Conservation (phyloP, 2,113 vertebrate genomes). For the Pseudorectes ferrugineus region DNA sequence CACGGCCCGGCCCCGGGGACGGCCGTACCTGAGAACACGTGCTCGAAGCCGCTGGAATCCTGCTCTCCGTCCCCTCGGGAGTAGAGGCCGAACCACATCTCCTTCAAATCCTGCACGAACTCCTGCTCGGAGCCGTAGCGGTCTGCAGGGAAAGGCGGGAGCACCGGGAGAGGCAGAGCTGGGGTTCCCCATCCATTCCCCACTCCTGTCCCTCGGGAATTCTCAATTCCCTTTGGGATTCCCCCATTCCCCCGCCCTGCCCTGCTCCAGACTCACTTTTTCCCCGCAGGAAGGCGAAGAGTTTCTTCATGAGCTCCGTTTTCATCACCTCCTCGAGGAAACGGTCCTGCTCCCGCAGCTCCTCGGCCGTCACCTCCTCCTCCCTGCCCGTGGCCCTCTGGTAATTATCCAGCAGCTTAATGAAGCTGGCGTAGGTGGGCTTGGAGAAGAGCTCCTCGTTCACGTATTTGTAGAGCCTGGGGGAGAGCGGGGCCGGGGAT, state of each 20-base stretch:
- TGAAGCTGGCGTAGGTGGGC: constrained; percentile 84
- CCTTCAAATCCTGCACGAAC: constrained; percentile 81
- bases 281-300: constrained; percentile 78
- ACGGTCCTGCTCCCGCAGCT: constrained; percentile 81
- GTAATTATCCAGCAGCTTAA: constrained; percentile 90
- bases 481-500: neutral
- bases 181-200: rapidly evolving
- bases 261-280: constrained; percentile 74
- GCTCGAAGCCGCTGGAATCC: constrained; percentile 95
- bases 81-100: constrained; percentile 98
- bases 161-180: neutral
- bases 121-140: constrained; percentile 78
- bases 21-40: constrained; percentile 86
- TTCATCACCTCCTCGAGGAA: constrained; percentile 85
- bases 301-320: constrained; percentile 81
- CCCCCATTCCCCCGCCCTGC: rapidly evolving
- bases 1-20: rapidly evolving
- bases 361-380: constrained; percentile 76
- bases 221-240: no score
- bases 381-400: constrained; percentile 74
- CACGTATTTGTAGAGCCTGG: constrained; percentile 83
- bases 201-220: rapidly evolving
- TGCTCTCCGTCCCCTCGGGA: constrained; percentile 68
- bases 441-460: constrained; percentile 82
- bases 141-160: constrained; percentile 23